Conservation (phyloP, 1,140 invertebrate genomes). For the Temnothorax curvispinosus region DNA sequence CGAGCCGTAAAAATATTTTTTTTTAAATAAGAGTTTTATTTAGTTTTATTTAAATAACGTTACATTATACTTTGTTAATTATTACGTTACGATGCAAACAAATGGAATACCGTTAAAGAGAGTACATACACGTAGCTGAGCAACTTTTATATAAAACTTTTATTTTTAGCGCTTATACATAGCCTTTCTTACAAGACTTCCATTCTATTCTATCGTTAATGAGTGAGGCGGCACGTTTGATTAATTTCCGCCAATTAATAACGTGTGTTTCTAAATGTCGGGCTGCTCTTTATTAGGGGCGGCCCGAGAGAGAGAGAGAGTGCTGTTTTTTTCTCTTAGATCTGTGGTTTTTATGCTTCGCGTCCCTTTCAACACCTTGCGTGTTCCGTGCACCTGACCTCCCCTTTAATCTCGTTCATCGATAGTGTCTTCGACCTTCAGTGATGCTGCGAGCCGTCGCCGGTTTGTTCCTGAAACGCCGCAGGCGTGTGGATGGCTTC, state of each 20-base stretch:
- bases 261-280: conserved; percentile 37
- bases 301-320: background rate
- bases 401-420: conserved; percentile 51
- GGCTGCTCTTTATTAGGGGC: conserved; percentile 33
- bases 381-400: conserved; percentile 41
- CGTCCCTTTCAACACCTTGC: conserved; percentile 30
- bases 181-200: background rate
- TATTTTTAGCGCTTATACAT: background rate
- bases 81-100: background rate
- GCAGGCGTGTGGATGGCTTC: conserved; percentile 24
- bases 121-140: background rate
- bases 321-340: conserved; percentile 4
- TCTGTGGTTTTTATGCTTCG: conserved; percentile 21
- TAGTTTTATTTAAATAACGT: background rate
- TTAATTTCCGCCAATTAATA: conserved; percentile 54
- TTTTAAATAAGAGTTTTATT: background rate
- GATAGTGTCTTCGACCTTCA: conserved; percentile 57
- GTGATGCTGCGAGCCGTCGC: conserved; percentile 14
- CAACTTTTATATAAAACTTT: no score
- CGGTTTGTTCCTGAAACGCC: conserved; percentile 37
- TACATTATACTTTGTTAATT: background rate
- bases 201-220: background rate
- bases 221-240: conserved; percentile 35
- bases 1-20: background rate
- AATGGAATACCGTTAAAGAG: background rate